Percentiles rank a stretch among this genome's conserved stretches.
Evolutionary conservation across 2,797 vertebrate species (phyloP).

Genomic region (Todus mexicanus): DNA sequence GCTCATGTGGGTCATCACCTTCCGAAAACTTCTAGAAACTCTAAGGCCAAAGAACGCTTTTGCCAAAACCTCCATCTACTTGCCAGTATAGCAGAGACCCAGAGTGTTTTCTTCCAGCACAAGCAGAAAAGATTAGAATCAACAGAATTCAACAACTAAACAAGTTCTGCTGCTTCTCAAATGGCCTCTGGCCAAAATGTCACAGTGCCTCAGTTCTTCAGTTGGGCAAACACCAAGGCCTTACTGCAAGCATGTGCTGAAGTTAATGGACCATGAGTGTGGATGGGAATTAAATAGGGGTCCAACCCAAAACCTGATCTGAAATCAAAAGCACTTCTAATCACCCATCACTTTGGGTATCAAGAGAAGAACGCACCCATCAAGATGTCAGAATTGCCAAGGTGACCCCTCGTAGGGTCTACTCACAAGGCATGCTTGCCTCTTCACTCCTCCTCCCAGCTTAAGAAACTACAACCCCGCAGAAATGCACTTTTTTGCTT

Average conservation of each 20-base stretch:
- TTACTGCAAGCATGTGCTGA: background rate
- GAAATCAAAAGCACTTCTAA: background rate
- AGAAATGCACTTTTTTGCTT: background rate
- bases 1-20: background rate
- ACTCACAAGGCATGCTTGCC: background rate
- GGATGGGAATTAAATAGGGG: background rate
- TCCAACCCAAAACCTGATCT: background rate
- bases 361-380: background rate
- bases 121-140: slow-evolving; percentile 17
- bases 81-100: background rate
- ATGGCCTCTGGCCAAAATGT: slow-evolving; percentile 20
- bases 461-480: background rate
- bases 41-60: background rate
- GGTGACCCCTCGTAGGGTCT: background rate
- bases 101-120: background rate
- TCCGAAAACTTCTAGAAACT: background rate
- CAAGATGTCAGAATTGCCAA: background rate
- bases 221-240: background rate
- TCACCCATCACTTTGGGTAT: background rate
- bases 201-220: background rate
- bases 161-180: slow-evolving; percentile 25
- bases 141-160: background rate
- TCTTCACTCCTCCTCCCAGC: background rate
- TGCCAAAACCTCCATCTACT: background rate
- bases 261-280: background rate